phyloP scores from a whole-genome alignment of 2,113 vertebrate genomes.

The Ophthalmolycus amberensis region DNA sequence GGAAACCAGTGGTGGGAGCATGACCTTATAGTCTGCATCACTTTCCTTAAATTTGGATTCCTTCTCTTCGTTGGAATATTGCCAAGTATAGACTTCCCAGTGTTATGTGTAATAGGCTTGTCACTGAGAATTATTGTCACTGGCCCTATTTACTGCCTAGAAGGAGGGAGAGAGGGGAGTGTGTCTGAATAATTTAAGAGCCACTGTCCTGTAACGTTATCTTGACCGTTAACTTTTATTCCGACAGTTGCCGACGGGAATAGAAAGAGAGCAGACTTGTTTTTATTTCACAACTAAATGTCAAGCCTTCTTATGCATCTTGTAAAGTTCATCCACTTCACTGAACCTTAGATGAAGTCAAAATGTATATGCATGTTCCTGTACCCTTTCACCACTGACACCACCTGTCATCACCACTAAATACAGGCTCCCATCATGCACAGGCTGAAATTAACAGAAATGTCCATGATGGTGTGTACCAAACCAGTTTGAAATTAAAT shows the following conservation, averaged over 20 bases:
- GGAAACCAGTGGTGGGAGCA: slow-evolving; percentile 1
- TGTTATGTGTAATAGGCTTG: slow-evolving; percentile 70
- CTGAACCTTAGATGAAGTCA: slow-evolving; percentile 30
- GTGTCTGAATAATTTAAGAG: slow-evolving; percentile 62
- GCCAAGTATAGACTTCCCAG: slow-evolving; percentile 46
- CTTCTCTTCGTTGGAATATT: slow-evolving; percentile 40
- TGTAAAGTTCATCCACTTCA: slow-evolving; percentile 33
- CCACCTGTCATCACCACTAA: background rate
- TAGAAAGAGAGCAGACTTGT: slow-evolving; percentile 9
- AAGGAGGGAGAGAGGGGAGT: slow-evolving; percentile 29
- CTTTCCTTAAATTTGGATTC: slow-evolving; percentile 40
- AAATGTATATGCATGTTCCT: background rate
- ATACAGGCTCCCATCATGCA: background rate
- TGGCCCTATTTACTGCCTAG: slow-evolving; percentile 57
- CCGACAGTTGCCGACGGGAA: slow-evolving; percentile 35
- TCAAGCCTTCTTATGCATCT: slow-evolving; percentile 26
- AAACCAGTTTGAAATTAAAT: background rate
- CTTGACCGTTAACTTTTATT: slow-evolving; percentile 57
- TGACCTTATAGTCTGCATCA: slow-evolving; percentile 8
- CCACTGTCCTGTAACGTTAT: slow-evolving; percentile 60
- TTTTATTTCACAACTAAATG: slow-evolving; percentile 36
- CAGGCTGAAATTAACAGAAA: background rate
- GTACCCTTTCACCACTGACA: slow-evolving; percentile 13
- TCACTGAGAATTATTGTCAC: slow-evolving; percentile 74
- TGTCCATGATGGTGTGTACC: background rate